phyloP scores from a whole-genome alignment of 2,888 invertebrate genomes.

The Gasteruption jaculator region DNA sequence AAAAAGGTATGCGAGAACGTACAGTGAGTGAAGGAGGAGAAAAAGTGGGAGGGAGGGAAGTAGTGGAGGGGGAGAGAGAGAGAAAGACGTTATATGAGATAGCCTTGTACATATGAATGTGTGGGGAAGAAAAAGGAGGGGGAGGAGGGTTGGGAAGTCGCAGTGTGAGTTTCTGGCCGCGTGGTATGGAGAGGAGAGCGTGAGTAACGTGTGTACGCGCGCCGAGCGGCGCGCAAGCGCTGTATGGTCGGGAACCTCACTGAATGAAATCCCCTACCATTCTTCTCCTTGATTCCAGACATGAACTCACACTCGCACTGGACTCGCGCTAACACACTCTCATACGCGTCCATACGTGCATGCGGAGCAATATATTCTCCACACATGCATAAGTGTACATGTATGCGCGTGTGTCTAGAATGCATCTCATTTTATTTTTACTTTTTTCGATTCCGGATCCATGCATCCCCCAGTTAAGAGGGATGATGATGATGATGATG shows the following conservation, averaged over 20 bases:
- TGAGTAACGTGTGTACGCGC: conserved; percentile 50
- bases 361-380: conserved; percentile 10
- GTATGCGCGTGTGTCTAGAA: conserved; percentile 3
- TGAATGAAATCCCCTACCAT: conserved; percentile 48
- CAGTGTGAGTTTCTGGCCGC: conserved; percentile 24
- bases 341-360: conserved; percentile 10
- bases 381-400: conserved; percentile 7
- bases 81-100: conserved; percentile 15
- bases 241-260: conserved; percentile 31
- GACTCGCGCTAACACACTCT: not conserved
- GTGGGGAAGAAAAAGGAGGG: conserved; percentile 20
- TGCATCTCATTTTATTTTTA: too few species aligned
- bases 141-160: conserved; percentile 23
- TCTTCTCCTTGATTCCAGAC: too few species aligned
- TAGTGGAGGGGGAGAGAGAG: not conserved
- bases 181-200: conserved; percentile 33
- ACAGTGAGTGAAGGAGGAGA: not conserved
- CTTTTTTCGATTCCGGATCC: too few species aligned
- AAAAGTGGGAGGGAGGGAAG: not conserved
- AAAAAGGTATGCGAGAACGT: not conserved
- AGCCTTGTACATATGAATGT: conserved; percentile 17
- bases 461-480: too few species aligned
- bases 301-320: conserved; percentile 24
- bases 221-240: conserved; percentile 42
- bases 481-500: too few species aligned